A percentile compares a stretch with the other conserved stretches of the same genome.
Conservation (phyloP, 2,888 invertebrate genomes). For the Strigamia crassipes region DNA sequence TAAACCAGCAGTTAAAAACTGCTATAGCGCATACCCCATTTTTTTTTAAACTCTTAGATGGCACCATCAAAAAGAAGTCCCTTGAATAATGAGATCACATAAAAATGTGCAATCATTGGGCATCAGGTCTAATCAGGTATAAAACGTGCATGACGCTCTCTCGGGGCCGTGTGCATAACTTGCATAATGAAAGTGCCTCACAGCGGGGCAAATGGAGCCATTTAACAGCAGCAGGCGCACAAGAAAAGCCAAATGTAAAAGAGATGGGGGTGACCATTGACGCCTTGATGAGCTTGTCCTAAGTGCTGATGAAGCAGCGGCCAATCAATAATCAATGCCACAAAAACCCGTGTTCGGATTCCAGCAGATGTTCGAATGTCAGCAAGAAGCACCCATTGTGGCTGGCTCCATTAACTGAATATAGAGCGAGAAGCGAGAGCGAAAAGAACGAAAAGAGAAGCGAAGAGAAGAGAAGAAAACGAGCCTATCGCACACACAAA, state of each 20-base stretch:
- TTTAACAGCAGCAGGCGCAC: conserved; percentile 42
- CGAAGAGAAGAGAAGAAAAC: not conserved
- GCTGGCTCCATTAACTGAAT: conserved; percentile 20
- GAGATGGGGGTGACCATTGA: conserved; percentile 34
- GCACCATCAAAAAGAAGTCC: conserved; percentile 40
- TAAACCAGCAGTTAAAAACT: conserved; percentile 2
- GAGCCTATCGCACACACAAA: not conserved
- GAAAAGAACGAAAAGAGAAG: not conserved
- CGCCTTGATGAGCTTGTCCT: conserved; percentile 37
- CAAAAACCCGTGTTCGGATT: conserved; percentile 33
- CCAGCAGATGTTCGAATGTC: conserved; percentile 40
- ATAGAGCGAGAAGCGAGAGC: not conserved
- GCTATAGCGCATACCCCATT: not conserved
- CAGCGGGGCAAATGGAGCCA: conserved; percentile 40
- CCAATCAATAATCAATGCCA: conserved; percentile 42
- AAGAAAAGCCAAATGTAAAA: conserved; percentile 37
- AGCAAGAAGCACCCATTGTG: conserved; percentile 14
- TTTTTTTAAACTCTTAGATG: conserved; percentile 1
- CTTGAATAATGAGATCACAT: conserved; percentile 39
- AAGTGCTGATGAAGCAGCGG: conserved; percentile 40
- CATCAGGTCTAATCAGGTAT: conserved; percentile 44
- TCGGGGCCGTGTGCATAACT: conserved; percentile 32
- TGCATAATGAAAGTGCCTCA: conserved; percentile 37
- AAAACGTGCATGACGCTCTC: conserved; percentile 36
- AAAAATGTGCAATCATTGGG: conserved; percentile 43